Conservation (phyloP, 2,113 vertebrate genomes). For the Puntigrus tetrazona region DNA sequence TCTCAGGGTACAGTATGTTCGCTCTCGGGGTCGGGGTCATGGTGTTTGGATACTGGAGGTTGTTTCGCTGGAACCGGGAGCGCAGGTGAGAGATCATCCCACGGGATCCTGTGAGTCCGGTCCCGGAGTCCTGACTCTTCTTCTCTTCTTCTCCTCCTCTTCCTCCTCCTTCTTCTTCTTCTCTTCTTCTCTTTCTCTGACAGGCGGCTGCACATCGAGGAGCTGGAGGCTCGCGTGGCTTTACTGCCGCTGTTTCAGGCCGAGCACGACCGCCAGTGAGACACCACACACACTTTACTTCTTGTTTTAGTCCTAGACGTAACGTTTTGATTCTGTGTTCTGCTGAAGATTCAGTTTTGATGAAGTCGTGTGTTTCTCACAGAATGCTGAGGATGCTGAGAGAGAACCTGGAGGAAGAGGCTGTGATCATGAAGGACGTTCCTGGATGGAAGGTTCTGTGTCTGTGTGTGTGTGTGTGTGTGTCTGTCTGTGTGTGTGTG, state of each 20-base stretch:
- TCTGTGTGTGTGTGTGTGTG: neutral
- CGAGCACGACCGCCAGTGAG: conserved; percentile 84
- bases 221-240: conserved; percentile 85
- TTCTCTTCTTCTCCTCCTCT: conserved; percentile 5
- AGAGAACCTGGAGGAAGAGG: conserved; percentile 90
- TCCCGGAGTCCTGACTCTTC: neutral
- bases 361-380: neutral
- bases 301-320: too few species aligned
- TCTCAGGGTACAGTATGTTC: conserved; percentile 85
- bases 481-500: neutral
- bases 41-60: conserved; percentile 82
- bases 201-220: conserved; percentile 88
- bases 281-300: too few species aligned
- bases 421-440: conserved; percentile 88
- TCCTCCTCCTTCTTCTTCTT: conserved; percentile 24
- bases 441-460: conserved; percentile 88
- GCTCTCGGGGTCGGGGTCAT: conserved; percentile 80
- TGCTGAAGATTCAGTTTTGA: too few species aligned
- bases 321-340: too few species aligned
- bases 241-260: conserved; percentile 87
- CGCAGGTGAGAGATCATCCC: conserved; percentile 73
- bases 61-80: conserved; percentile 87
- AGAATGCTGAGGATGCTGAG: conserved; percentile 80
- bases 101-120: accelerated
- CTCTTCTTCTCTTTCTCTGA: neutral